phyloP scores from a whole-genome alignment of 2,888 invertebrate genomes.

The Alviniconcha strummeri region DNA sequence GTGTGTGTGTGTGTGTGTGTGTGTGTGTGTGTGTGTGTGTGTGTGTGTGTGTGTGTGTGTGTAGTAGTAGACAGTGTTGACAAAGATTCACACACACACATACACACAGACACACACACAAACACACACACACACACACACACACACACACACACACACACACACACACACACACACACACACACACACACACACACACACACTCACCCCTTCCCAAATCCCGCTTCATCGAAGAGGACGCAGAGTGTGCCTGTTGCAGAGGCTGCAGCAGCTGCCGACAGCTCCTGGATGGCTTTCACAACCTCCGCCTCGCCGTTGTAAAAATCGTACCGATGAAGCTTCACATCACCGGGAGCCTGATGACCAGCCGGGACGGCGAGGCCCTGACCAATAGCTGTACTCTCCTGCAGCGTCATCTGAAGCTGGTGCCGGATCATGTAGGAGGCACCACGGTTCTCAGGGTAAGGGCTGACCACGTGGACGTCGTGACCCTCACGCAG shows the following conservation, averaged over 20 bases:
- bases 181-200: no score
- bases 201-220: background rate
- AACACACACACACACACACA: no score
- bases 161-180: no score
- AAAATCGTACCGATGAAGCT: background rate
- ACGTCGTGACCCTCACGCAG: constrained; percentile 6
- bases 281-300: background rate
- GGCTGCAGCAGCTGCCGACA: background rate
- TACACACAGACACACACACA: no score
- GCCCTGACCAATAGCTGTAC: background rate
- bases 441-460: background rate
- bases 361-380: background rate
- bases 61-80: no score
- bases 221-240: background rate
- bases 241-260: background rate
- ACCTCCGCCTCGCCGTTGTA: background rate
- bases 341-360: background rate
- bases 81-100: no score
- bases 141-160: no score
- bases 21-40: no score
- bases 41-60: background rate
- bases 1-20: background rate
- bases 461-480: constrained; percentile 2
- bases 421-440: background rate
- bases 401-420: background rate